Evolutionary conservation across 2,888 invertebrate species (phyloP), one percentile per base, ranked within the genome.

Genomic region (Melanophora roralis): DNA sequence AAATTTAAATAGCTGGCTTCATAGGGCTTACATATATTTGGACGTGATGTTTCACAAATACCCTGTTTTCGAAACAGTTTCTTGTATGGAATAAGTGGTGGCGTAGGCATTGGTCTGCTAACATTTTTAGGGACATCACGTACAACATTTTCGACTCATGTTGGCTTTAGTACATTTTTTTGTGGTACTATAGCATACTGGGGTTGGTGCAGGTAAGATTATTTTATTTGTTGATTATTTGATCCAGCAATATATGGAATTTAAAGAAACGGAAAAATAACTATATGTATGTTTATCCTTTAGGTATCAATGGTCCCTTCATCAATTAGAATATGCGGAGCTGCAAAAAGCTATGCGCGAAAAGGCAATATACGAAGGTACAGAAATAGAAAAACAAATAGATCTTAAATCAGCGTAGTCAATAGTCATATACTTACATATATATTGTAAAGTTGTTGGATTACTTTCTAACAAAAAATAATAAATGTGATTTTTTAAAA

Each of bases 51-150:
- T 21, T 90, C 94, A 0, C 92, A 94, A 90, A 94, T 96, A 77
- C 95, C 95, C 0, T 96, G 96, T 89, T 96, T 95, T 88, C 92
- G 95, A 80, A 93, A 93, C 85, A 95, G 95, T 86, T 94, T 94
- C 85, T 86, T 96, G 0, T 94, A 94, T 88, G 95, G 96, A 9
- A 92, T 95, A 64, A 89, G 92, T 62, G 92, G 94, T 51, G 96
- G 96, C 59, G 85, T 96, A 23, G 93, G 91, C 3, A 87, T 91
- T 78, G 96, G 95, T 11, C 85, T 95, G 71, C 89, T 91, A 5
- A 91, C 93, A 78, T 96, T 96, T 89, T 89, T 96, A 86, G 92
- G 93, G 83, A 95, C 95, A 11, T 96, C 96, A 81, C 92, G 92
- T 83, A 90, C 93, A 4, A 89, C 91, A 84, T 85, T 91, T 9